Percentiles rank a stretch among this genome's conserved stretches.
phyloP scores from a whole-genome alignment of 2,797 vertebrate genomes.

The Liparis tanakae region DNA sequence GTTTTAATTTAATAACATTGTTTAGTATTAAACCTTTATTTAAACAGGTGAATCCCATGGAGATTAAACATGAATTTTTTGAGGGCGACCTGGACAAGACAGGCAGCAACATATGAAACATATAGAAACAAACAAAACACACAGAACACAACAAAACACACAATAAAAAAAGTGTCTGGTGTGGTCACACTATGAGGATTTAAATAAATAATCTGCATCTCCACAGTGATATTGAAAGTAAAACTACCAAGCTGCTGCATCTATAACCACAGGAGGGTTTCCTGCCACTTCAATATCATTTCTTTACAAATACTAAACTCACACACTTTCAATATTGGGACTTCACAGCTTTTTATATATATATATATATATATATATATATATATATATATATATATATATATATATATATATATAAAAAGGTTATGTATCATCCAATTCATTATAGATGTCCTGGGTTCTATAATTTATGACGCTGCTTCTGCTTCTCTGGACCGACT shows the following conservation, averaged over 20 bases:
- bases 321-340: background rate
- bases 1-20: background rate
- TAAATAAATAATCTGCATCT: conserved; percentile 1
- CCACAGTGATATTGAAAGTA: conserved; percentile 49
- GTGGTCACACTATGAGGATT: background rate
- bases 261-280: conserved; percentile 39
- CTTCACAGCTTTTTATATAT: background rate
- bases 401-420: background rate
- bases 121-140: too few relatives aligned
- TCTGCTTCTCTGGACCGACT: conserved; percentile 20
- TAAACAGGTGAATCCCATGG: too few relatives aligned
- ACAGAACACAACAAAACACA: too few relatives aligned
- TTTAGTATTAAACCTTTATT: too few relatives aligned
- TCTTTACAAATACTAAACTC: conserved; percentile 18
- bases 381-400: too few relatives aligned
- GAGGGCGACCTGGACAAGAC: too few relatives aligned
- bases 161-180: background rate
- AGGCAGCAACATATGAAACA: too few relatives aligned
- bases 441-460: background rate
- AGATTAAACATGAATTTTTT: too few relatives aligned
- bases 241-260: background rate
- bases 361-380: too few relatives aligned
- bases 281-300: conserved; percentile 34
- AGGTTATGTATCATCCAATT: background rate
- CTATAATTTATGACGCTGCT: background rate